These are phyloP conservation scores for Nannoperca obscura DNA, from an alignment of 2,797 vertebrate genomes.

Conservation along the genomic window DNA sequence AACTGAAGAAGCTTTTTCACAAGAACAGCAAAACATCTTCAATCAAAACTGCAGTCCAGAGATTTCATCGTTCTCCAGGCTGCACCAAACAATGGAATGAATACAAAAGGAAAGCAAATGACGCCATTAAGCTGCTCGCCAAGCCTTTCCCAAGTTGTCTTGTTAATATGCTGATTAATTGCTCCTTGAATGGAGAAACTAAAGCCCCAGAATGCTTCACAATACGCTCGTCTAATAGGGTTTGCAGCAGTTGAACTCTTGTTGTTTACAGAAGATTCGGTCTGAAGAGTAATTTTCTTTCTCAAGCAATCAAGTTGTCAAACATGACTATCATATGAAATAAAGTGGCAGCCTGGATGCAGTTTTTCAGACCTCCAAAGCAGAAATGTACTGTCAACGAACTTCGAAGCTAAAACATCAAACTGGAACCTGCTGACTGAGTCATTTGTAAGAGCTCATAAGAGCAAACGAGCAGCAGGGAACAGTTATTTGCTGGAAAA, in stretches of 20 bases:
- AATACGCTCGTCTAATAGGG: constrained; percentile 15
- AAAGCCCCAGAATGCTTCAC: constrained; percentile 30
- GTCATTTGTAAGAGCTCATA: constrained; percentile 45
- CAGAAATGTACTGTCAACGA: background rate
- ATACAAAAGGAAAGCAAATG: constrained; percentile 64
- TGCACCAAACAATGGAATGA: constrained; percentile 62
- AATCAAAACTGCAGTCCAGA: constrained; percentile 3
- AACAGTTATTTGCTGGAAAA: constrained; percentile 16
- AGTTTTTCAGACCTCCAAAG: background rate
- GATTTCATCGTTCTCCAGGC: constrained; percentile 16
- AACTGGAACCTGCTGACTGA: constrained; percentile 53
- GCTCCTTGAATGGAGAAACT: constrained; percentile 57
- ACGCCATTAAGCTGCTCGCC: constrained; percentile 62
- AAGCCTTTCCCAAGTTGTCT: constrained; percentile 50
- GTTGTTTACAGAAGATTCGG: constrained; percentile 11
- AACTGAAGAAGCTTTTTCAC: background rate
- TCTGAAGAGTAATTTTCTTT: constrained; percentile 6
- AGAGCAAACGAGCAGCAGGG: constrained; percentile 56
- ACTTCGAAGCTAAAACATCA: constrained; percentile 38
- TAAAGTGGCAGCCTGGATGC: constrained; percentile 1
- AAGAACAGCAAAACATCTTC: background rate
- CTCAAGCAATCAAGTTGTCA: constrained; percentile 10
- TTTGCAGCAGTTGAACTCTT: background rate
- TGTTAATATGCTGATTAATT: constrained; percentile 70
- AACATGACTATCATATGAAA: constrained; percentile 8